phyloP scores from a whole-genome alignment of 2,113 vertebrate species.

The Paralichthys olivaceus region DNA sequence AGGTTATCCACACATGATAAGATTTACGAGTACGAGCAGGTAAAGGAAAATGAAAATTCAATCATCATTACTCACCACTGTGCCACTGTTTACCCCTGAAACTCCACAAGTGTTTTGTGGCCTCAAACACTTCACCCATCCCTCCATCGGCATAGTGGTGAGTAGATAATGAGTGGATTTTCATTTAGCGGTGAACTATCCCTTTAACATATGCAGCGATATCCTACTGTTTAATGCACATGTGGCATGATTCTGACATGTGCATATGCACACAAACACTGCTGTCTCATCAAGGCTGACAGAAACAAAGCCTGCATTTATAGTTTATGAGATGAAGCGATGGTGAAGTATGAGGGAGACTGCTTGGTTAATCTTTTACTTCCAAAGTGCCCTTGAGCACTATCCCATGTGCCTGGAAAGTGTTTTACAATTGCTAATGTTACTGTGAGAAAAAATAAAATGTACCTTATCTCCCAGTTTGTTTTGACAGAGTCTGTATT shows the following conservation, averaged over 20 bases:
- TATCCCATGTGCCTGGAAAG: neutral
- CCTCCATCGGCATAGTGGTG: too few relatives aligned
- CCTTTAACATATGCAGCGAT: neutral
- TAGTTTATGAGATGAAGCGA: neutral
- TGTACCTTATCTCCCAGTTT: neutral
- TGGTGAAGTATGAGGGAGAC: neutral
- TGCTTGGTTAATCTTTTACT: constrained; percentile 3
- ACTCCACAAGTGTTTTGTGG: too few relatives aligned
- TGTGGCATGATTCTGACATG: constrained; percentile 19
- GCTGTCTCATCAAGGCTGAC: constrained; percentile 4
- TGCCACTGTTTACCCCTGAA: too few relatives aligned
- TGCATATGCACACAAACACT: neutral
- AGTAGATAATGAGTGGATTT: too few relatives aligned
- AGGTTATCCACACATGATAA: neutral
- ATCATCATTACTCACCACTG: too few relatives aligned
- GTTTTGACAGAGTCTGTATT: neutral
- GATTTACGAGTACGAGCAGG: too few relatives aligned
- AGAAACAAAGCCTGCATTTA: neutral
- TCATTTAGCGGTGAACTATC: too few relatives aligned
- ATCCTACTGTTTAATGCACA: neutral
- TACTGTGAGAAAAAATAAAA: too few relatives aligned
- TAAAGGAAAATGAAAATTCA: too few relatives aligned
- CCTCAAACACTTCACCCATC: too few relatives aligned
- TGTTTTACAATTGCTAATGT: neutral
- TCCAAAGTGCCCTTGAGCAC: neutral